Percentiles rank a stretch among this genome's conserved stretches.
phyloP scores from a whole-genome alignment of 2,888 invertebrate genomes.

The Dynastes hyllus region DNA sequence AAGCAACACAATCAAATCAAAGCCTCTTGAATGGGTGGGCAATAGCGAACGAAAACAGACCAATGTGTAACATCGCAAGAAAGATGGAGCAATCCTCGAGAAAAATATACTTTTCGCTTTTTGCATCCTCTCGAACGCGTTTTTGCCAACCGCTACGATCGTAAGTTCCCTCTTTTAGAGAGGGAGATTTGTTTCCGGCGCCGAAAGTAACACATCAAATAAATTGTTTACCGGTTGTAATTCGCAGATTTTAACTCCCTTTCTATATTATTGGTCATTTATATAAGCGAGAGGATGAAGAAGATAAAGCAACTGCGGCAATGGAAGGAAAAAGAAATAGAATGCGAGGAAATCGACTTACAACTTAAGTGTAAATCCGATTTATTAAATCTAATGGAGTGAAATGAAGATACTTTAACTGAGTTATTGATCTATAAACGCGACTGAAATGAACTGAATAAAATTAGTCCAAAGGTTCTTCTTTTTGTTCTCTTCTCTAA shows the following conservation, averaged over 20 bases:
- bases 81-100: conserved; percentile 67
- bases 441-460: conserved; percentile 25
- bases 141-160: conserved; percentile 18
- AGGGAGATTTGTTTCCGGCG: conserved; percentile 40
- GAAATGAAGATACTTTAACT: conserved; percentile 40
- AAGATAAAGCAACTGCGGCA: conserved; percentile 3
- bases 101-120: conserved; percentile 66
- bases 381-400: conserved; percentile 38
- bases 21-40: conserved; percentile 67
- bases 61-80: conserved; percentile 66
- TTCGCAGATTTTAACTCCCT: conserved; percentile 46
- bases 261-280: conserved; percentile 47
- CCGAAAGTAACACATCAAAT: conserved; percentile 48
- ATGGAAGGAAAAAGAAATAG: background rate
- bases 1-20: conserved; percentile 66
- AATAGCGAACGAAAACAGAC: conserved; percentile 61
- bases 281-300: conserved; percentile 28
- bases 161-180: conserved; percentile 16
- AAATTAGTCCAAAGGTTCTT: conserved; percentile 10
- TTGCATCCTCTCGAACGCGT: conserved; percentile 58
- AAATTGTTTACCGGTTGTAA: conserved; percentile 49
- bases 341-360: conserved; percentile 21
- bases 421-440: conserved; percentile 28
- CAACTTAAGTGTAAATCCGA: conserved; percentile 26
- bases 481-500: too few relatives aligned